Evolutionary conservation across 1,140 invertebrate species (phyloP), one percentile per base, ranked within the genome.

Genomic region (Trialeurodes vaporariorum): DNA sequence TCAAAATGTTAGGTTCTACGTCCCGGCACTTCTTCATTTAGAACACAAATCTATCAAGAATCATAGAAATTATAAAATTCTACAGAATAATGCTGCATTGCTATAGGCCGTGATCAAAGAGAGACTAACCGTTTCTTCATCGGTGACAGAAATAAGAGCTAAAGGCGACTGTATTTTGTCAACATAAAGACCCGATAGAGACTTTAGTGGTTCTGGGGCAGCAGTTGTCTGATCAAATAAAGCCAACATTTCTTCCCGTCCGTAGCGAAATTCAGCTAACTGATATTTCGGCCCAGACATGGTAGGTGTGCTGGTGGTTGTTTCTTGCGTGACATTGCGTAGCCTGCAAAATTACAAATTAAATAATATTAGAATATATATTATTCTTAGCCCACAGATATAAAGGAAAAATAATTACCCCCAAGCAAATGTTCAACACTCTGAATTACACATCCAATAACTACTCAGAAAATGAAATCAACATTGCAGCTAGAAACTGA

Each of bases 201-300:
- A 80, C 27, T 83, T 76, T 62, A 92, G 78, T 65, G 84, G 83
- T 68, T 85, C 82, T n/a, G 89, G 89, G 65, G 80, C 73, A 83
- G 82, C 62, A 1, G 65, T 22, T 5, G 68, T 59, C 13, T 69
- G 63, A 63, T 90, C 85, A 75, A 87, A 93, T 34, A 94, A 76
- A 59, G 90, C 89, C 67, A 95, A 78, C 91, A 95, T 93, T 75
- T 94, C 92, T 79, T 95, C 92, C 71, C 91, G 81, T 27, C 90
- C 91, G 73, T 94, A 94, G 68, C 86, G 81, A 83, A 87, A 83
- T 71, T 91, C 87, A 71, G 89, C 87, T 65, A 89, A 78, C 76
- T 90, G 83, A 77, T 84, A 85, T 49, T 79, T 79, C 68, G 78
- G 81, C 67, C 70, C 75, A 74, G 71, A 73, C 76, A 69, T 78